phyloP scores from a whole-genome alignment of 2,797 vertebrate species.

The Kryptolebias ocellatus region DNA sequence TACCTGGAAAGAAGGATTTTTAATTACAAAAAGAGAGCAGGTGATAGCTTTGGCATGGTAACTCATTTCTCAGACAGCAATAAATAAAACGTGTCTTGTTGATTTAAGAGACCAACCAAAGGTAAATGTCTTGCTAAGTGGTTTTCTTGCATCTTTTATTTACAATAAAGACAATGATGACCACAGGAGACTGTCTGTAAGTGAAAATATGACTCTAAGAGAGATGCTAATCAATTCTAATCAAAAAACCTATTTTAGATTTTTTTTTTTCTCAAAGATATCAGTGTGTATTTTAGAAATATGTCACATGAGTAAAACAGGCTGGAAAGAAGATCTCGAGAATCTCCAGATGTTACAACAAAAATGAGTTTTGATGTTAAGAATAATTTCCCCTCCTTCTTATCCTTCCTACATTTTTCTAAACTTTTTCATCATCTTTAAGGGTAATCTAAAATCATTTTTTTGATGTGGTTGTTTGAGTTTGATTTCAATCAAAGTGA shows the following conservation, averaged over 20 bases:
- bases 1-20: slow-evolving; percentile 35
- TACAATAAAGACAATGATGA: slow-evolving; percentile 23
- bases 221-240: slow-evolving; percentile 34
- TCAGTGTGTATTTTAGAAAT: slow-evolving; percentile 18
- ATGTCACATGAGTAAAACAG: slow-evolving; percentile 11
- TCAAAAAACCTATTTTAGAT: slow-evolving; percentile 15
- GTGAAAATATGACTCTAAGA: slow-evolving; percentile 11
- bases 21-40: slow-evolving; percentile 46
- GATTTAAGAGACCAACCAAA: slow-evolving; percentile 21
- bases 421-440: neutral
- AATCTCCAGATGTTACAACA: slow-evolving; percentile 14
- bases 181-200: slow-evolving; percentile 17
- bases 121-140: slow-evolving; percentile 38
- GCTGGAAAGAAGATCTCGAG: slow-evolving; percentile 27
- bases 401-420: neutral
- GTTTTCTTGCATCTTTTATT: slow-evolving; percentile 24
- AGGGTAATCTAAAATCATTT: no score
- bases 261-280: slow-evolving; percentile 10
- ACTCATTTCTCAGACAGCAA: slow-evolving; percentile 35
- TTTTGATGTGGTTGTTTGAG: no score
- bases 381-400: slow-evolving; percentile 13
- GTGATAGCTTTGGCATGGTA: slow-evolving; percentile 46
- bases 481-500: neutral
- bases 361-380: slow-evolving; percentile 18
- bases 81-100: slow-evolving; percentile 30